phyloP scores from a whole-genome alignment of 2,797 vertebrate species.

The Microctenopoma stevenorrisi region DNA sequence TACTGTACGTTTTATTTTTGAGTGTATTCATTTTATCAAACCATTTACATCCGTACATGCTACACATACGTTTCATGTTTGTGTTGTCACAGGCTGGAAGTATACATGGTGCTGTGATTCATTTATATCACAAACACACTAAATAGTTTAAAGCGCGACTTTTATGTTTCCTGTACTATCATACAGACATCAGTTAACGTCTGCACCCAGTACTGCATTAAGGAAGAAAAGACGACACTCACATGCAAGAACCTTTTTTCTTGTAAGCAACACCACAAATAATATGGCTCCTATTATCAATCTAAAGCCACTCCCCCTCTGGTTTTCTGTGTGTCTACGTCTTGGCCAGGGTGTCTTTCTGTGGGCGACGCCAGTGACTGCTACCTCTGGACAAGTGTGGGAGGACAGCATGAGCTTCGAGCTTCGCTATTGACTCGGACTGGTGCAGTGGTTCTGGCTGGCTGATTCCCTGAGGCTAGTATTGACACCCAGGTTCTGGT shows the following conservation, averaged over 20 bases:
- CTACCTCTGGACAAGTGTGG: constrained; percentile 61
- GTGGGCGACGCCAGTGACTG: constrained; percentile 46
- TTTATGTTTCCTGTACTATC: constrained; percentile 17
- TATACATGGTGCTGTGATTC: constrained; percentile 9
- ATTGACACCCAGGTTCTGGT: constrained; percentile 81
- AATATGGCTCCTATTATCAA: neutral
- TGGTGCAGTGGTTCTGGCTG: constrained; percentile 79
- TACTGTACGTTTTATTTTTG: too few relatives aligned
- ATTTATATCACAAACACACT: constrained; percentile 7
- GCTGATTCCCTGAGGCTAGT: constrained; percentile 79
- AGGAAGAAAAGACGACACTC: neutral
- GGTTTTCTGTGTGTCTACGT: constrained; percentile 6
- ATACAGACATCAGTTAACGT: constrained; percentile 21
- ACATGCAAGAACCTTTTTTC: constrained; percentile 23
- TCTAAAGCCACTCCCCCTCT: neutral
- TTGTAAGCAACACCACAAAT: constrained; percentile 3
- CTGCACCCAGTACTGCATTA: constrained; percentile 34
- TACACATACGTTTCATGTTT: too few relatives aligned
- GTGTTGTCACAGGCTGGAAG: neutral
- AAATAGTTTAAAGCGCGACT: constrained; percentile 22
- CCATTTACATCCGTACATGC: too few relatives aligned
- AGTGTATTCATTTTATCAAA: too few relatives aligned
- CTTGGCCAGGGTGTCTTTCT: constrained; percentile 4
- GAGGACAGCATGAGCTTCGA: constrained; percentile 75
- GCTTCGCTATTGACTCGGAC: constrained; percentile 80